Evolutionary conservation across 2,888 invertebrate genomes (phyloP).

Genomic region (Dichetophora obliterata): DNA sequence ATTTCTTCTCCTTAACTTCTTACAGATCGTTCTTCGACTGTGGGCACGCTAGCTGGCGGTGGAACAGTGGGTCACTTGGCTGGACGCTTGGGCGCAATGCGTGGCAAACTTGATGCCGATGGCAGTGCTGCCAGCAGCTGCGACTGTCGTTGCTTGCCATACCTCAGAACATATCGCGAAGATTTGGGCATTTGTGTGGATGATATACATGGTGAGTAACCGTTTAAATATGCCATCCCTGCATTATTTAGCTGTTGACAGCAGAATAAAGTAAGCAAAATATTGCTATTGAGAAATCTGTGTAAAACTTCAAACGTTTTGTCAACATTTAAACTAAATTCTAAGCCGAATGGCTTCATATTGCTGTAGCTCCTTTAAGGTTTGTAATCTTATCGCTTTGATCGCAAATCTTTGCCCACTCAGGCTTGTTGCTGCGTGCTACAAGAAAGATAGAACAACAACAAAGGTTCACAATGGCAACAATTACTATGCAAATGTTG

Average conservation of each 20-base stretch:
- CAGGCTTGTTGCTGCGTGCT: constrained; percentile 17
- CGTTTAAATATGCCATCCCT: too few species aligned
- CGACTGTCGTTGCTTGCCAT: constrained; percentile 83
- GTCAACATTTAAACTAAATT: too few species aligned
- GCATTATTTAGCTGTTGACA: too few species aligned
- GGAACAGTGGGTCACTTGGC: constrained; percentile 23
- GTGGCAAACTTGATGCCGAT: constrained; percentile 16
- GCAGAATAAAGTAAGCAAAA: too few species aligned
- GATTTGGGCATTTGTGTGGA: constrained; percentile 88
- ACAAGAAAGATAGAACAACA: neutral
- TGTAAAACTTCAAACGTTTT: too few species aligned
- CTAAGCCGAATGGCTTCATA: neutral
- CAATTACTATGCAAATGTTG: constrained; percentile 15
- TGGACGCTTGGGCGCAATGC: constrained; percentile 16
- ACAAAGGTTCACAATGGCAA: neutral
- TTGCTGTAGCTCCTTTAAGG: neutral
- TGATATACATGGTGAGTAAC: constrained; percentile 82
- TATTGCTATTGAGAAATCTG: too few species aligned
- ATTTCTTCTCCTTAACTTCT: neutral
- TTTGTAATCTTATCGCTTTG: neutral
- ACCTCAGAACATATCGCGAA: constrained; percentile 85
- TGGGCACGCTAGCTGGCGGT: constrained; percentile 24
- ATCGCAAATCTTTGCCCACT: constrained; percentile 5
- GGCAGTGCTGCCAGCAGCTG: constrained; percentile 69
- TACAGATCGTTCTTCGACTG: constrained; percentile 6